Evolutionary conservation across 2,888 invertebrate genomes (phyloP).

Genomic region (Parnassius glacialis): DNA sequence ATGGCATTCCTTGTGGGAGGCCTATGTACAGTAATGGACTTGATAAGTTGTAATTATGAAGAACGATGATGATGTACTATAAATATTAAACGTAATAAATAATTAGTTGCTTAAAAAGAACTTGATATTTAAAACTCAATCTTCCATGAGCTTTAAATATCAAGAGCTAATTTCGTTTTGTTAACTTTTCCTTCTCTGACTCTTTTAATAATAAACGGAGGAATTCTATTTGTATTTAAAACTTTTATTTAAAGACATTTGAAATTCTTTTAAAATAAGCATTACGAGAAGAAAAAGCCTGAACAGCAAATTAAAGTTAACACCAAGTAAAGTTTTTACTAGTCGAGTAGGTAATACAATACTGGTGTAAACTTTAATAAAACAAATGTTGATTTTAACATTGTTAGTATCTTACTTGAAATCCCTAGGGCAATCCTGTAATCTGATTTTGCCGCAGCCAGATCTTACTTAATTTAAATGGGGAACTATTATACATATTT

Average conservation of each 20-base stretch:
- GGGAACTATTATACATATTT: background rate
- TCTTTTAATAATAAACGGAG: no score
- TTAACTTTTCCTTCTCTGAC: no score
- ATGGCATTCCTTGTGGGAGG: no score
- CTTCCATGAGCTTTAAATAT: no score
- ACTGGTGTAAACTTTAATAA: background rate
- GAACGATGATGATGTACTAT: no score
- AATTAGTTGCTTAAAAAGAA: no score
- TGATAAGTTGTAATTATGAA: no score
- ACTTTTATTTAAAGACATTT: background rate
- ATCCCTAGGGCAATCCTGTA: background rate
- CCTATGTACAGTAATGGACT: no score
- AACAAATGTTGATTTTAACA: slow-evolving; percentile 1
- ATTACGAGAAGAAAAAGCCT: background rate
- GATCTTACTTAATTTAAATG: background rate
- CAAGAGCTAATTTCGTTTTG: no score
- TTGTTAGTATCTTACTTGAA: background rate
- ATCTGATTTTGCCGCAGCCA: background rate
- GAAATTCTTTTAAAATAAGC: background rate
- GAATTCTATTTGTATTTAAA: no score
- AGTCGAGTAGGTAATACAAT: background rate
- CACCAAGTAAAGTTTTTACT: background rate
- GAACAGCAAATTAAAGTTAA: background rate
- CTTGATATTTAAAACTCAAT: no score
- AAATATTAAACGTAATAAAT: no score